Base-by-base conservation (phyloP, 1,140 invertebrate species). In the Apocrypta bakeri region DNA sequence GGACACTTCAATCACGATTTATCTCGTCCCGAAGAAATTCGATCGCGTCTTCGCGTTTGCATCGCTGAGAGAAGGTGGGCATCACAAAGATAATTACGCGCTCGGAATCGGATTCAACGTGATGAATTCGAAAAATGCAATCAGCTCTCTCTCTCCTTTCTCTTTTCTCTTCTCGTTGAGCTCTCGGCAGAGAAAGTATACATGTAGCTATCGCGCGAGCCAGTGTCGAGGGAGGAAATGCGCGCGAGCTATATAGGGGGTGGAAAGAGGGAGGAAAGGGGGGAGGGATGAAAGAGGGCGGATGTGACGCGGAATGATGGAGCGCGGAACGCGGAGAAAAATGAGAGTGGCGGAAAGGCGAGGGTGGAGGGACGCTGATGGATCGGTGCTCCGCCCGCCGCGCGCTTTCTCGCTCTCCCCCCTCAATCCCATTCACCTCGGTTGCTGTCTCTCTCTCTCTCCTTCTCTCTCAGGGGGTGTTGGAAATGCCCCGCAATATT, bases 291-390 rank as follows among this genome's bases (percentile, higher is more conserved):
- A 91, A 92, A 91, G 90, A 91, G 90, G 91, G 90, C 91, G 91
- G 90, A 91, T 92, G 91, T 91, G 91, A 92, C 90, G 90, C 91
- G 90, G 90, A 92, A 92, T 91, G 91, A 92, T 92, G 91, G 91
- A 92, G 90, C 90, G 90, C 90, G 90, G 91, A 90, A 89, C 90
- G 90, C 88, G 87, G 90, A 92, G 91, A 92, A 92, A 92, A 92
- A 92, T 92, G 91, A 92, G 91, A 92, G 91, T 91, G 91, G 90
- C 91, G 90, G 91, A 92, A 92, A 91, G 89, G 90, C 90, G 90
- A 92, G 91, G 91, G 90, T 90, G 91, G 90, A 90, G 90, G 90
- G 90, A 92, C 90, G 90, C 91, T 91, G 91, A 92, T 92, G 90
- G 90, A 92, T 92, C 89, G 90, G 89, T 86, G 90, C 90, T 90